Conservation (phyloP, 2,113 vertebrate genomes). For the Dissostichus mawsoni region DNA sequence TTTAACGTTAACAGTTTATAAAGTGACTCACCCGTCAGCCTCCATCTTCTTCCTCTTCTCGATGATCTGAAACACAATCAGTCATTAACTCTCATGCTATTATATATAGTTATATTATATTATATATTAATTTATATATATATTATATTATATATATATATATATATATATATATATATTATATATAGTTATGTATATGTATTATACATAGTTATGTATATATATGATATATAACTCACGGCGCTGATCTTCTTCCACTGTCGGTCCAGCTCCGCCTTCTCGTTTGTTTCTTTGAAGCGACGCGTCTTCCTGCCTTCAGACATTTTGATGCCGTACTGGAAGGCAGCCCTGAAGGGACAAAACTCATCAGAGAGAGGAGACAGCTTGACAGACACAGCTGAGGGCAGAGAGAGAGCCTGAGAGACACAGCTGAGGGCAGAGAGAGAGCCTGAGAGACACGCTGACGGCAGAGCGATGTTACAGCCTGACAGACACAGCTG, state of each 20-base stretch:
- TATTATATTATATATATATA: background rate
- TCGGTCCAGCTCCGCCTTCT: constrained; percentile 96
- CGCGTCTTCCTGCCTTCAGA: constrained; percentile 97
- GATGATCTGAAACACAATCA: constrained; percentile 88
- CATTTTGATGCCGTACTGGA: constrained; percentile 99
- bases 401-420: no score
- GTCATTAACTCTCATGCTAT: background rate
- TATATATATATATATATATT: no score
- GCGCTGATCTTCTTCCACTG: constrained; percentile 99
- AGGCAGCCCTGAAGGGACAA: constrained; percentile 89
- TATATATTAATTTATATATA: no score
- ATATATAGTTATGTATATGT: no score
- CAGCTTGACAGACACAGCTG: constrained; percentile 11
- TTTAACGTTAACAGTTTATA: no score
- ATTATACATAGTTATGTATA: no score
- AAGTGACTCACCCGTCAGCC: constrained; percentile 90
- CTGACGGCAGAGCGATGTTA: no score
- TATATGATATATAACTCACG: constrained; percentile 68
- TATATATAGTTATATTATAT: no score
- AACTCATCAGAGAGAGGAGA: background rate
- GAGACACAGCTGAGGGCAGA: no score
- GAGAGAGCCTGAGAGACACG: no score
- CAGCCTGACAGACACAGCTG: no score
- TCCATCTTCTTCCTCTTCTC: constrained; percentile 99
- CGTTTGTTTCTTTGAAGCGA: constrained; percentile 97